phyloP scores from a whole-genome alignment of 2,888 invertebrate species.

The Fragum whitleyi region DNA sequence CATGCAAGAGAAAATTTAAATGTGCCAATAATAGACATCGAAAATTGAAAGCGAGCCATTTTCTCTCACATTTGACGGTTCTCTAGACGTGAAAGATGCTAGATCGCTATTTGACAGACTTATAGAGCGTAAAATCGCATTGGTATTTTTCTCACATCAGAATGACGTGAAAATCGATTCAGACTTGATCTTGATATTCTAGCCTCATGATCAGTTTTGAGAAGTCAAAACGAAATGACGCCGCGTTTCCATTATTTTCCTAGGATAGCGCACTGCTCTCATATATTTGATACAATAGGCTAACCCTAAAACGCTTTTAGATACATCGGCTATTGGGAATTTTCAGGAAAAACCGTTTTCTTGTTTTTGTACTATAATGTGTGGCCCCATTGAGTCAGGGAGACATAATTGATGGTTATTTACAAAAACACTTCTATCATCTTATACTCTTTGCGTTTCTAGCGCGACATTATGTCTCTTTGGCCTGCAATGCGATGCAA shows the following conservation, averaged over 20 bases:
- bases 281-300: not conserved
- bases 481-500: no score
- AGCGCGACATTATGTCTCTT: no score
- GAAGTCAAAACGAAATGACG: constrained; percentile 13
- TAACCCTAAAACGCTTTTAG: constrained; percentile 27
- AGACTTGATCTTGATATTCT: constrained; percentile 33
- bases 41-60: constrained; percentile 21
- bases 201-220: constrained; percentile 26
- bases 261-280: not conserved
- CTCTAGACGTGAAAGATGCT: constrained; percentile 6
- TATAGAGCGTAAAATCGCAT: constrained; percentile 48
- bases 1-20: not conserved
- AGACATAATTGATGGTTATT: not conserved
- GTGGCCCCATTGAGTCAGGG: not conserved
- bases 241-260: constrained; percentile 19
- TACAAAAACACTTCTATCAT: not conserved
- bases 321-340: not conserved
- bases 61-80: not conserved
- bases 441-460: not conserved
- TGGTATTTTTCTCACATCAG: constrained; percentile 35
- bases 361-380: not conserved
- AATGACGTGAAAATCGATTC: constrained; percentile 48
- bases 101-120: constrained; percentile 46
- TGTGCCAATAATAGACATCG: not conserved
- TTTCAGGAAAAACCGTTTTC: not conserved